phyloP scores from a whole-genome alignment of 2,113 vertebrate genomes.

The Piaya cayana region DNA sequence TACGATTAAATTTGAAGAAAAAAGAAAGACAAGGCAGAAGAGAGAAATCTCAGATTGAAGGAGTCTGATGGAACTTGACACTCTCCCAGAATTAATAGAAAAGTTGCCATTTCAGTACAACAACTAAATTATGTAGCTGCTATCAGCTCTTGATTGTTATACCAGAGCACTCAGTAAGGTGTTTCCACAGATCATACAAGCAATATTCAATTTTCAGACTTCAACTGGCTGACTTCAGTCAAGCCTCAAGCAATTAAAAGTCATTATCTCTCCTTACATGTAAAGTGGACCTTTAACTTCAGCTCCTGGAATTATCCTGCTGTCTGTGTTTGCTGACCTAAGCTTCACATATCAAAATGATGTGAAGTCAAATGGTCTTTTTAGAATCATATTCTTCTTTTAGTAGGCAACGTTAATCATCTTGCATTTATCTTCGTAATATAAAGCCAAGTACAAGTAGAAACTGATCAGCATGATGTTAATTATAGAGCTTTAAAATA shows the following conservation, averaged over 20 bases:
- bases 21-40: neutral
- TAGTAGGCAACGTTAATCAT: neutral
- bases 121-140: neutral
- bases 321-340: neutral
- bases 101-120: neutral
- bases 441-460: neutral
- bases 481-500: neutral
- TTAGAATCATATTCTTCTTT: neutral
- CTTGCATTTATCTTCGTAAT: neutral
- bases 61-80: neutral
- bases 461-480: neutral
- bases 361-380: neutral
- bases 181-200: neutral
- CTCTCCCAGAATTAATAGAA: neutral
- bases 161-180: neutral
- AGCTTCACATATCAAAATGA: neutral
- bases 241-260: neutral
- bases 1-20: neutral
- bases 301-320: neutral
- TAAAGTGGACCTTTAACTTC: neutral
- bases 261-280: neutral
- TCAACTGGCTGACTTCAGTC: neutral
- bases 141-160: neutral
- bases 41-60: neutral
- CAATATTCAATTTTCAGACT: neutral